Evolutionary conservation across 2,113 vertebrate species (phyloP), one percentile per base, ranked within the genome.

Genomic region (Salvelinus alpinus): DNA sequence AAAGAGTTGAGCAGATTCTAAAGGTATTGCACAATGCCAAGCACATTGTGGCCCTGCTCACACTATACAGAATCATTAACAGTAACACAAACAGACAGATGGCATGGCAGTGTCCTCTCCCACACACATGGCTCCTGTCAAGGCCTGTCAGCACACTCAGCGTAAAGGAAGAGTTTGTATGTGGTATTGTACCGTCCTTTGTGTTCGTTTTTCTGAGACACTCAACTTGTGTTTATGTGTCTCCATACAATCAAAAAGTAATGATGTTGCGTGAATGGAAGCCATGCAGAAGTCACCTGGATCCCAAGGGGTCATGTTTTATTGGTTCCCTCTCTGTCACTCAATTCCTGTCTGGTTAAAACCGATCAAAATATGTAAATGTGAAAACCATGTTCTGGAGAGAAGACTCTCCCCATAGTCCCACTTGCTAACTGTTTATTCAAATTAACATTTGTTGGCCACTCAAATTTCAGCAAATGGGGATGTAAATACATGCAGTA

Each of bases 331-430:
- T 34, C 34, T 34, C 14, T 67, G 47, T 27, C 38, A 20, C 47
- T 57, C 73, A 75, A 24, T 44, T 13, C n/a, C 22, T 64, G 71
- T 62, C 71, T 64, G 9, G 44, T 22, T 75, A 31, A 47, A 34
- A 22, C 8, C n/a, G 20, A 57, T n/a, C 27, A 1, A 57, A 27
- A 27, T 48, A 54, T 13, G 25, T 29, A 54, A 75, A 67, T 31
- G 73, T 34, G 12, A 54, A 75, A 67, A 51, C 64, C 29, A 51
- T 74, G 64, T 74, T 67, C 12, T 48, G 9, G n/a, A n/a, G 44
- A n/a, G 6, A 27, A 18, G 44, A 18, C 3, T 64, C 44, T 64
- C 73, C 34, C 64, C 64, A 75, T 20, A 29, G 73, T 54, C 18
- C 44, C 60, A 62, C 13, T 4, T 6, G 44, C 27, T 34, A 34